Conservation (phyloP, 2,888 invertebrate genomes). For the Pollenia angustigena region DNA sequence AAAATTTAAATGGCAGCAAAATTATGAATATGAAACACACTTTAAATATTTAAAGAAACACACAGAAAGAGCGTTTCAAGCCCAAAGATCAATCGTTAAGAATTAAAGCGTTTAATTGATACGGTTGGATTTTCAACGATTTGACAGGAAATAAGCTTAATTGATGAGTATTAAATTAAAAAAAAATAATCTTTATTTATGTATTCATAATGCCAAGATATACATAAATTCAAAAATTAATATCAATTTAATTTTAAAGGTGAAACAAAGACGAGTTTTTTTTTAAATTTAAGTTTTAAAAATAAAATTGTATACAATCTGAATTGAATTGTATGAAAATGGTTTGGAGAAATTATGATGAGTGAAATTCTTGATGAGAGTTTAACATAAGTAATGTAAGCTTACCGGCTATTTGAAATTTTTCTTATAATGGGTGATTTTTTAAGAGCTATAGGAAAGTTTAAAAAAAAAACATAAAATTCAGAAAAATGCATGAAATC, state of each 20-base stretch:
- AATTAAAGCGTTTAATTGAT: slow-evolving; percentile 65
- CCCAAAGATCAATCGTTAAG: slow-evolving; percentile 49
- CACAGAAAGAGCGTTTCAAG: neutral
- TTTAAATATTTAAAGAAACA: slow-evolving; percentile 4
- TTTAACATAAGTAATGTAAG: too few species aligned
- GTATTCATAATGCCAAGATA: slow-evolving; percentile 1
- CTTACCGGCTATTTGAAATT: too few species aligned
- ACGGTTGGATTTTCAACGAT: slow-evolving; percentile 51
- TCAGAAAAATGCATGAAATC: too few species aligned
- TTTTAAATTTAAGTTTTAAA: neutral
- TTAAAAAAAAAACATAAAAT: too few species aligned
- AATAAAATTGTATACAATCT: too few species aligned
- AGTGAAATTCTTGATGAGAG: too few species aligned
- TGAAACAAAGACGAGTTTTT: neutral
- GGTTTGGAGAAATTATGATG: too few species aligned
- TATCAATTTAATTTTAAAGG: neutral
- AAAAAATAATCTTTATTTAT: slow-evolving; percentile 44
- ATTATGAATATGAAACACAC: slow-evolving; percentile 33
- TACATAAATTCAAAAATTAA: slow-evolving; percentile 61
- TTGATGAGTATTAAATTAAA: slow-evolving; percentile 70
- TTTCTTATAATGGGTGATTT: too few species aligned
- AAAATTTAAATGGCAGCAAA: slow-evolving; percentile 3
- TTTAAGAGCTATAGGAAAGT: too few species aligned
- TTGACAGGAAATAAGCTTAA: slow-evolving; percentile 79
- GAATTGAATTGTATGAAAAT: too few species aligned